Percentiles rank a stretch among this genome's conserved stretches.
Conservation (phyloP, 2,888 invertebrate species). For the Autographa gamma region DNA sequence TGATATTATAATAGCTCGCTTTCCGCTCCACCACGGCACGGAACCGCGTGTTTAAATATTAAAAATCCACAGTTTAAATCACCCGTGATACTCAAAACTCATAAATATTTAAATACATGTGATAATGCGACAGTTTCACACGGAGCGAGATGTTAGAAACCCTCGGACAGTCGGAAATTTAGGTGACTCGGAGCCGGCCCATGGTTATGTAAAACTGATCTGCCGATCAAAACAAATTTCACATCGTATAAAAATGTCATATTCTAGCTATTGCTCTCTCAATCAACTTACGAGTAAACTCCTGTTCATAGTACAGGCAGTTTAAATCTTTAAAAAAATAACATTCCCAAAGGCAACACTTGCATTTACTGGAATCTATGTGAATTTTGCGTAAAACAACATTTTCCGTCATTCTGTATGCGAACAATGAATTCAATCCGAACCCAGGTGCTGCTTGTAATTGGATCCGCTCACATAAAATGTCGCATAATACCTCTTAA, state of each 20-base stretch:
- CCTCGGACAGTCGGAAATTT: conserved; percentile 33
- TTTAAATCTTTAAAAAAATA: too few species aligned
- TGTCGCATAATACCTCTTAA: conserved; percentile 1
- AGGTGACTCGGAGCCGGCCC: conserved; percentile 10
- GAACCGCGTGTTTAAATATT: conserved; percentile 29
- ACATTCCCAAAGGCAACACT: neutral
- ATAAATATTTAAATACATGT: conserved; percentile 52
- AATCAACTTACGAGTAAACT: too few species aligned
- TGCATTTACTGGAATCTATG: conserved; percentile 3
- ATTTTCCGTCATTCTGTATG: neutral
- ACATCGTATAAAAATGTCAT: conserved; percentile 12
- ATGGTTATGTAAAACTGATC: conserved; percentile 35
- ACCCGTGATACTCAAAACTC: conserved; percentile 14
- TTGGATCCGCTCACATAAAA: neutral
- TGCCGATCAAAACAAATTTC: conserved; percentile 18
- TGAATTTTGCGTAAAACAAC: conserved; percentile 8
- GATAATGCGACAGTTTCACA: conserved; percentile 43
- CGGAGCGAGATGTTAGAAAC: conserved; percentile 29
- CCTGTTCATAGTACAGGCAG: too few species aligned
- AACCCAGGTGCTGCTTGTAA: neutral
- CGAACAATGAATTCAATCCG: conserved; percentile 5
- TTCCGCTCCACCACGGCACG: conserved; percentile 2
- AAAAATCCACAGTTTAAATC: conserved; percentile 32
- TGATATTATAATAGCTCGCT: conserved; percentile 24
- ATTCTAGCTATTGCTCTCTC: neutral